phyloP scores from a whole-genome alignment of 2,797 vertebrate species.

The Hyperoplus immaculatus region DNA sequence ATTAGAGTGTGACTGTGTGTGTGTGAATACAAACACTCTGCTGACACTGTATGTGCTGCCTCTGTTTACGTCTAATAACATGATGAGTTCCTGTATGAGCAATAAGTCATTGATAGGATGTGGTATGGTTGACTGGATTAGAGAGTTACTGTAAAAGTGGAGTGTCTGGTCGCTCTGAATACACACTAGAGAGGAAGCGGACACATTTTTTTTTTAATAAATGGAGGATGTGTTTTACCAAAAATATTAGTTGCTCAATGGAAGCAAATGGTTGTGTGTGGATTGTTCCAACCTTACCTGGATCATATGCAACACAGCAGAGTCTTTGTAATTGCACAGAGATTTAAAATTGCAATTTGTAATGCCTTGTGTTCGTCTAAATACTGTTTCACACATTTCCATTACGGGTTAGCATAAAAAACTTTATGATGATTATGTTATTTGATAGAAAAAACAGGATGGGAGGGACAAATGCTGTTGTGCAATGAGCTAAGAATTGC shows the following conservation, averaged over 20 bases:
- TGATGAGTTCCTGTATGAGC: background rate
- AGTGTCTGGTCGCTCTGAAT: background rate
- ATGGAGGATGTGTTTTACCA: conserved; percentile 3
- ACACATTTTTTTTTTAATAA: background rate
- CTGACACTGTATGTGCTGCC: background rate
- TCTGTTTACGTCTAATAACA: background rate
- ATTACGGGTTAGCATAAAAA: background rate
- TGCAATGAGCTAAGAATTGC: background rate
- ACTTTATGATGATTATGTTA: too few species aligned
- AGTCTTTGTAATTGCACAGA: background rate
- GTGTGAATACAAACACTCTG: conserved; percentile 24
- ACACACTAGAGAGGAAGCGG: background rate
- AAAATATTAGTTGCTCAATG: background rate
- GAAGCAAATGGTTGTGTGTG: background rate
- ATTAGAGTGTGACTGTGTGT: conserved; percentile 22
- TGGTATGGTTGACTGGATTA: background rate
- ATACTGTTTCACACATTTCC: background rate
- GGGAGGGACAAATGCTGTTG: background rate
- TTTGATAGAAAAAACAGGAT: background rate
- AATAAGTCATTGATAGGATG: background rate
- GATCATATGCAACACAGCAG: background rate
- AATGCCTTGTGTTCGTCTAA: background rate
- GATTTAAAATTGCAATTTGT: background rate
- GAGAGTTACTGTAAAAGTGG: background rate
- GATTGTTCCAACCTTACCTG: background rate